A percentile compares a stretch with the other conserved stretches of the same genome.
phyloP scores from a whole-genome alignment of 2,888 invertebrate genomes.

The Priapulus caudatus region DNA sequence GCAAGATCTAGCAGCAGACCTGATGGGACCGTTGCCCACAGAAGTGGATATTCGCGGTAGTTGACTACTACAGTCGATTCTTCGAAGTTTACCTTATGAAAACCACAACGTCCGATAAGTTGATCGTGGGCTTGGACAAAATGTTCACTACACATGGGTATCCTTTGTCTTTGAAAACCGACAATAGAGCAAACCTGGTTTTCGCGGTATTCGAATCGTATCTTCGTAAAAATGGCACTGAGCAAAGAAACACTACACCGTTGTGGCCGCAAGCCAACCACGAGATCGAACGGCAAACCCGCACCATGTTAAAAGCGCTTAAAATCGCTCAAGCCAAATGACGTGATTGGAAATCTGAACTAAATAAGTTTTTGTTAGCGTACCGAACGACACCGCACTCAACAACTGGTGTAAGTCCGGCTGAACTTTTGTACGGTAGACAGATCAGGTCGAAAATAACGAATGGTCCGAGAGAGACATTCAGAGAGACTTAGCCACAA shows the following conservation, averaged over 20 bases:
- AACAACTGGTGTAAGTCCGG: background rate
- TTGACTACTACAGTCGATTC: background rate
- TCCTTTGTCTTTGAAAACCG: background rate
- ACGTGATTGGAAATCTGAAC: background rate
- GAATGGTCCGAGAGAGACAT: too few species aligned
- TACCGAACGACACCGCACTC: background rate
- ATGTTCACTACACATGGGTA: too few species aligned
- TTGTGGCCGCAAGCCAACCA: background rate
- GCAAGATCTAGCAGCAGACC: background rate
- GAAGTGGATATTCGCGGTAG: too few species aligned
- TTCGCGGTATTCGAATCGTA: background rate
- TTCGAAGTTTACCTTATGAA: background rate
- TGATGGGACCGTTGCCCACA: background rate
- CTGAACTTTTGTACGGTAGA: background rate
- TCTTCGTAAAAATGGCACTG: background rate
- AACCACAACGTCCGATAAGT: background rate
- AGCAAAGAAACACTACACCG: background rate
- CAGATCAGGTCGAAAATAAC: background rate
- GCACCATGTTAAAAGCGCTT: background rate
- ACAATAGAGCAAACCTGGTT: background rate
- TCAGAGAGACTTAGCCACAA: too few species aligned
- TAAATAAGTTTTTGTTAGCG: background rate
- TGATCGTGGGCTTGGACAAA: too few species aligned
- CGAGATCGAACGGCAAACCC: background rate
- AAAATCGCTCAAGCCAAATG: background rate